Base-by-base conservation (phyloP, 2,113 vertebrate genomes). In the Gasterosteus aculeatus region DNA sequence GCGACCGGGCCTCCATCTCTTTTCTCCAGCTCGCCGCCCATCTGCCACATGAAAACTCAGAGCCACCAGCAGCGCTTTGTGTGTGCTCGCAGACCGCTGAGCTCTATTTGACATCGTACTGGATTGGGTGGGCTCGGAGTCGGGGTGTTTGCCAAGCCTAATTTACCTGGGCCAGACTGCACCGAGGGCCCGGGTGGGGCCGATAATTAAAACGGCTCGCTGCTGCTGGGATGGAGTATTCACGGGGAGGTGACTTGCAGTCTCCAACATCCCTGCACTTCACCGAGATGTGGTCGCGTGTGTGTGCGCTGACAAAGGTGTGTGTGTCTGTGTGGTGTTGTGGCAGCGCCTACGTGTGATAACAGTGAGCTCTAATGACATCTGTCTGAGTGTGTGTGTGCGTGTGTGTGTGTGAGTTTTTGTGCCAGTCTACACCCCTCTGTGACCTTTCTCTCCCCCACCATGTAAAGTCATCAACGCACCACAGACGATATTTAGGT, bases 201-300 rank as follows among this genome's bases (percentile, higher is more conserved):
- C 83, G 88, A 84, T 92, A 87, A 93, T 93, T 92, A 93, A 92
- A 92, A 85, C 58, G 76, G 59, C 86, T 80, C 26, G 56, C 85
- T 82, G 78, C 85, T 81, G 87, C 81, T 77, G 88, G 69, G 83
- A 87, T 85, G 81, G 88, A 92, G 89, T 85, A 91, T 90, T 91
- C 82, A 85, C 82, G 74, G 49, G 82, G 84, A 86, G 82, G 90
- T 88, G 84, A 90, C 81, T 72, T 87, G 83, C 77, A 76, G 57
- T 63, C 77, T 82, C 84, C 84, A 77, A 86, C 75, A 80, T 78
- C 73, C 73, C 72, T 12, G 33, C 53, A 58, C 83, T 74, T 61
- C 65, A 44, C 31, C 44, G 26, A 57, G 11, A 29, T 72, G 70
- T 65, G 57, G 75, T 15, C 11, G 57, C 47, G 33, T 64, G 62